Conservation (phyloP, 2,888 invertebrate genomes). For the Dryocosmus kuriphilus region DNA sequence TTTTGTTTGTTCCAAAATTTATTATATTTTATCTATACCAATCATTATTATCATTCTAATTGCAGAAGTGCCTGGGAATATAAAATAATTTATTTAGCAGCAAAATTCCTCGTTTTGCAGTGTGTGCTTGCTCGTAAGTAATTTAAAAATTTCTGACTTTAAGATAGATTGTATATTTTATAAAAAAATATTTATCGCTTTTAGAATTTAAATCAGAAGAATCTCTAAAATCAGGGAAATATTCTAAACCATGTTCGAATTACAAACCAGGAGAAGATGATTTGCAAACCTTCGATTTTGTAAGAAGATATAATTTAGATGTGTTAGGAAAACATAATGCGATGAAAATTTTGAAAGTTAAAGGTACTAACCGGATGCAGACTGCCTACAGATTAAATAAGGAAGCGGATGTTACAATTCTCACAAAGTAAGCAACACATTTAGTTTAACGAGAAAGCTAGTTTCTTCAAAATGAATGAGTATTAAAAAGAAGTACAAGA, state of each 20-base stretch:
- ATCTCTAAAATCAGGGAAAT: background rate
- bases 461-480: too few relatives aligned
- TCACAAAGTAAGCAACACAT: conserved; percentile 83
- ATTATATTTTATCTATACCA: too few relatives aligned
- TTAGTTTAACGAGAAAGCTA: too few relatives aligned
- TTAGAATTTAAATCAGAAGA: conserved; percentile 23
- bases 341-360: conserved; percentile 84
- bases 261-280: conserved; percentile 87
- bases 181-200: background rate
- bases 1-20: too few relatives aligned
- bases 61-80: background rate
- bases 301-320: conserved; percentile 87
- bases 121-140: background rate
- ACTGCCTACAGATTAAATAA: conserved; percentile 88
- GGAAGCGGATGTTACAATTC: conserved; percentile 85
- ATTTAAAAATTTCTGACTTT: background rate
- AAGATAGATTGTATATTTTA: background rate
- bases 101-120: background rate
- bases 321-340: conserved; percentile 79
- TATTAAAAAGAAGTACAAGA: too few relatives aligned
- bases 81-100: background rate
- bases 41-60: background rate
- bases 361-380: conserved; percentile 88
- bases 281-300: conserved; percentile 89
- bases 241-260: conserved; percentile 78